Base-by-base conservation (phyloP, 53 echinoderm and acorn worm genomes). In the Pentamera pediparva region DNA sequence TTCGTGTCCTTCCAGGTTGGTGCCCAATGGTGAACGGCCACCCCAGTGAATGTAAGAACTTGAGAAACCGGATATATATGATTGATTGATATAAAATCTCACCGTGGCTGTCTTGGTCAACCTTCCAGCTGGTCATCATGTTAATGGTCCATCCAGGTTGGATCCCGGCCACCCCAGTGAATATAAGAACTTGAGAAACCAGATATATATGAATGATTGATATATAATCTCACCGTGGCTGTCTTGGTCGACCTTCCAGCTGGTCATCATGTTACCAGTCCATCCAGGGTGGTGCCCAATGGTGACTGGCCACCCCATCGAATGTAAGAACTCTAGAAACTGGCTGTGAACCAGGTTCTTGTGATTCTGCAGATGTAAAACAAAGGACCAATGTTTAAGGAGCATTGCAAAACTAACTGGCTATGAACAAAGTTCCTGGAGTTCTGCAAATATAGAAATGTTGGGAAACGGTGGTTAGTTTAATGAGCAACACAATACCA, bases 61-160 rank as follows among this genome's bases (percentile, higher is more conserved):
- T 91, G 19, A 91, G 38, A 80, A 96, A 96, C 48, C 85, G 85
- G 34, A 73, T 76, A 50, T 91, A n/a, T n/a, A n/a, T n/a, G n/a
- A n/a, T n/a, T n/a, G n/a, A n/a, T n/a, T n/a, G n/a, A n/a, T n/a
- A n/a, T n/a, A n/a, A n/a, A n/a, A 6, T 26, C 58, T 57, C 15
- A 67, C 67, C 67, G 25, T 67, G 67, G 31, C 2, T 41, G 13
- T 72, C 73, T 19, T 20, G 52, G 53, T 72, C 73, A 35, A 86
- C 86, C 71, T 91, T 96, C 96, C 96, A 96, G 56, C 90, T 90
- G 36, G 96, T 96, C 34, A 87, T 73, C 43, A 91, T 59, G 75
- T 96, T 87, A 41, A 90, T 91, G 3, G 95, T 90, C 91, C 96
- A 96, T 6, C 96, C 96, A 30, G 90, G 87, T 59, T 96, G 96